Evolutionary conservation across 2,888 invertebrate genomes (phyloP).

Genomic region (Catonia carolina): DNA sequence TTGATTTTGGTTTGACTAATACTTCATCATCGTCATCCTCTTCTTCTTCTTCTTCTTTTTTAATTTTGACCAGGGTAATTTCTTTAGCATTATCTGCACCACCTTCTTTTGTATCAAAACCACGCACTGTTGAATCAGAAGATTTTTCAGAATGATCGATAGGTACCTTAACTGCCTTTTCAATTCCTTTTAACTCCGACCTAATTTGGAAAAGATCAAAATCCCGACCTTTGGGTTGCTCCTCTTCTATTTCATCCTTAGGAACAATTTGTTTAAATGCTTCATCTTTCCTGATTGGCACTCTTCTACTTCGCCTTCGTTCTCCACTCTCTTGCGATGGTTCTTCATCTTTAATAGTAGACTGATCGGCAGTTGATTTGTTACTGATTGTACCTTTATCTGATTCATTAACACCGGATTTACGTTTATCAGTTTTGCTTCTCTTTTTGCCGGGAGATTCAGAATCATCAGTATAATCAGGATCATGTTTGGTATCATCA

Average conservation of each 20-base stretch:
- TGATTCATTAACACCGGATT: conserved; percentile 12
- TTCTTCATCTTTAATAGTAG: conserved; percentile 21
- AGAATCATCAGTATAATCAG: conserved; percentile 19
- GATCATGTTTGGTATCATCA: conserved; percentile 2
- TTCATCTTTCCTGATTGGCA: conserved; percentile 43
- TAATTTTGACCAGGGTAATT: too few species aligned
- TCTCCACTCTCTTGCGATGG: conserved; percentile 33
- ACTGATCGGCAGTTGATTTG: conserved; percentile 16
- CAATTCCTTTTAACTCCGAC: conserved; percentile 74
- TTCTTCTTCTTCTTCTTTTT: conserved; percentile 24
- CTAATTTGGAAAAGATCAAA: conserved; percentile 80
- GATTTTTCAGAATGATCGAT: neutral
- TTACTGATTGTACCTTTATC: conserved; percentile 20
- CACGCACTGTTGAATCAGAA: neutral
- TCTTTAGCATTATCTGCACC: conserved; percentile 19
- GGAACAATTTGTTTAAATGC: conserved; percentile 32
- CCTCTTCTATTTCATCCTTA: conserved; percentile 46
- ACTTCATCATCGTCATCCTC: neutral
- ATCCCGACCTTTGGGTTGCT: conserved; percentile 59
- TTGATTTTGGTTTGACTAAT: too few species aligned
- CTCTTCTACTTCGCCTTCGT: conserved; percentile 34
- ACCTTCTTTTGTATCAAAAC: conserved; percentile 5
- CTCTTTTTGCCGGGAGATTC: conserved; percentile 11
- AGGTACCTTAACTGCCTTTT: conserved; percentile 51
- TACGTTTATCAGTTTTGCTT: conserved; percentile 5